These are phyloP conservation scores for Coregonus ussuriensis DNA, from an alignment of 2,797 vertebrate genomes.

Conservation along the genomic window DNA sequence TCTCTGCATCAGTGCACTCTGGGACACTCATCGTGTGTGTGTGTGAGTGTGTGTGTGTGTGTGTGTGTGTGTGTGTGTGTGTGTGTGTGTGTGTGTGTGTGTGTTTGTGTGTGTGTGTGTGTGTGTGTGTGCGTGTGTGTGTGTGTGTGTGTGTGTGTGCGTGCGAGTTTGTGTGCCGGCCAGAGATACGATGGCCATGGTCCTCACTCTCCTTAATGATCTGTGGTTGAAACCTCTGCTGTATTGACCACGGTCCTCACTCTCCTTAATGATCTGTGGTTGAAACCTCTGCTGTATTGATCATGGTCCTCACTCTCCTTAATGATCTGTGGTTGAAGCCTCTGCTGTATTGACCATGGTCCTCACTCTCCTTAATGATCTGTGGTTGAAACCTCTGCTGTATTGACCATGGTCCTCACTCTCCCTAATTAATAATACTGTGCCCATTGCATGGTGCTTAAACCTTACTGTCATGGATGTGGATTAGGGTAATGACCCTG, in stretches of 20 bases:
- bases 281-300: too few species aligned
- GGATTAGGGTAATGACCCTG: conserved; percentile 52
- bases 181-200: not conserved
- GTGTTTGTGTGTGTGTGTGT: not conserved
- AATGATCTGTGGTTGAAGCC: conserved; percentile 1
- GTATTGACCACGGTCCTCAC: too few species aligned
- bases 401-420: too few species aligned
- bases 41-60: not conserved
- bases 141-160: not conserved
- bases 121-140: too few species aligned
- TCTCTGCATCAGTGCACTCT: conserved; percentile 33
- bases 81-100: not conserved
- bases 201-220: too few species aligned
- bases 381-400: too few species aligned
- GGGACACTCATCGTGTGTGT: conserved; percentile 3
- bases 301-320: not conserved
- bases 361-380: too few species aligned
- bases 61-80: too few species aligned
- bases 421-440: conserved; percentile 34
- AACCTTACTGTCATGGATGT: conserved; percentile 37
- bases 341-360: not conserved
- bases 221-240: too few species aligned
- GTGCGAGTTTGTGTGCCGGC: not conserved
- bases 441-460: conserved; percentile 27
- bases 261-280: too few species aligned